Evolutionary conservation across 2,113 vertebrate species (phyloP).

Genomic region (Barbus barbus): DNA sequence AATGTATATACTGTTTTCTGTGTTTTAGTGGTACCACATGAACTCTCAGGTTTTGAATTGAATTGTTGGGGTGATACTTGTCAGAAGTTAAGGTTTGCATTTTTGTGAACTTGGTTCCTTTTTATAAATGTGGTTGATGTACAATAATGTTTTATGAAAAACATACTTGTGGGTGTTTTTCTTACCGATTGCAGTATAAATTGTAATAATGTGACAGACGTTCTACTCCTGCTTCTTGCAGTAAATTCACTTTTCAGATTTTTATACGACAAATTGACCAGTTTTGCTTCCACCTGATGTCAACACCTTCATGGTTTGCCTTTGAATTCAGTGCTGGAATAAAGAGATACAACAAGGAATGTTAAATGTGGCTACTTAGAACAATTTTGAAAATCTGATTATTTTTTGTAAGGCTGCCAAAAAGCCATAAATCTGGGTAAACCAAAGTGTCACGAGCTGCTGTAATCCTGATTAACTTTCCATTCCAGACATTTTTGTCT

Average conservation of each 20-base stretch:
- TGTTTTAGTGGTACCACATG: slow-evolving; percentile 67
- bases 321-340: slow-evolving; percentile 36
- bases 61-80: slow-evolving; percentile 62
- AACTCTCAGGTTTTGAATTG: slow-evolving; percentile 75
- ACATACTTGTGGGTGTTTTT: slow-evolving; percentile 17
- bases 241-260: slow-evolving; percentile 12
- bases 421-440: slow-evolving; percentile 52
- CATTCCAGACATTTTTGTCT: slow-evolving; percentile 67
- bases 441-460: slow-evolving; percentile 72
- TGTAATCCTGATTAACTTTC: slow-evolving; percentile 71
- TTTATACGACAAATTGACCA: slow-evolving; percentile 23
- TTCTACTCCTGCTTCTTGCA: slow-evolving; percentile 7
- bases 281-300: slow-evolving; percentile 36
- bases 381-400: slow-evolving; percentile 12
- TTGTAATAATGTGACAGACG: slow-evolving; percentile 25
- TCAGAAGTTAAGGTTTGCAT: slow-evolving; percentile 62
- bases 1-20: slow-evolving; percentile 63
- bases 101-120: slow-evolving; percentile 74
- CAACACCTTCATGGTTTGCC: slow-evolving; percentile 25
- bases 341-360: slow-evolving; percentile 19
- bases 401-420: neutral
- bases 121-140: slow-evolving; percentile 75
- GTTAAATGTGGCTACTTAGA: slow-evolving; percentile 4
- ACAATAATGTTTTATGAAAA: slow-evolving; percentile 77
- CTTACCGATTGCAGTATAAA: neutral